A percentile compares a stretch with the other conserved stretches of the same genome.
Conservation (phyloP, 2,797 vertebrate genomes). For the Parambassis ranga region DNA sequence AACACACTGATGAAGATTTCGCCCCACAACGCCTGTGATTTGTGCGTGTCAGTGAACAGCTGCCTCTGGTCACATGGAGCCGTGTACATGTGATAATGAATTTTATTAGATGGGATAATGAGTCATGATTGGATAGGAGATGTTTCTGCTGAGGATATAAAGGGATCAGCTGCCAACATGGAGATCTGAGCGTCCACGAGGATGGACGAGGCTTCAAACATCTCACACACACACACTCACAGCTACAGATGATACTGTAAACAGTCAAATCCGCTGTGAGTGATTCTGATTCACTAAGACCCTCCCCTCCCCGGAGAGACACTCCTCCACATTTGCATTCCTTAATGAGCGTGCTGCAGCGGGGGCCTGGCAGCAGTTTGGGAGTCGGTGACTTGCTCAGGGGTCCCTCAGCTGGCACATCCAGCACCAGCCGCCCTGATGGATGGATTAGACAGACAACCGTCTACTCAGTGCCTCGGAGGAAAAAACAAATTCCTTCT, state of each 20-base stretch:
- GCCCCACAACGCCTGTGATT: conserved; percentile 6
- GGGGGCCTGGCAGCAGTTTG: conserved; percentile 6
- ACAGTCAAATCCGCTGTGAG: neutral
- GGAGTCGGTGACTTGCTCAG: conserved; percentile 26
- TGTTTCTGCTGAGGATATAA: conserved; percentile 31
- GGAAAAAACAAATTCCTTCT: neutral
- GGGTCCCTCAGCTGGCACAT: conserved; percentile 22
- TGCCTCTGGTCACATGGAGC: conserved; percentile 48
- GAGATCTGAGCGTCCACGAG: conserved; percentile 41
- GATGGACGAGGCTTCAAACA: too few relatives aligned
- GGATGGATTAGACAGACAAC: neutral
- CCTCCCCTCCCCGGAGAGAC: conserved; percentile 1
- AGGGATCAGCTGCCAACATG: conserved; percentile 41
- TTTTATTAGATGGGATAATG: conserved; percentile 58
- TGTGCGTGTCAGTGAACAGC: conserved; percentile 42
- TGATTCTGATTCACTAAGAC: conserved; percentile 29
- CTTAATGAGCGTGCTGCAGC: conserved; percentile 34
- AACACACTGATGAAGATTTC: conserved; percentile 56
- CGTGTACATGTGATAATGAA: conserved; percentile 47
- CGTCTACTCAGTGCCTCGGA: neutral
- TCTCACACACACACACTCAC: too few relatives aligned
- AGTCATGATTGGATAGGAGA: conserved; percentile 49
- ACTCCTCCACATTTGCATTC: conserved; percentile 38
- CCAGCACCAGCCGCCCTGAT: conserved; percentile 11
- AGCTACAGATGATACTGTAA: too few relatives aligned